A percentile compares a stretch with the other conserved stretches of the same genome.
These are phyloP conservation scores for Psix sp. DNA, from an alignment of 1,140 invertebrate species.

Conservation along the genomic window DNA sequence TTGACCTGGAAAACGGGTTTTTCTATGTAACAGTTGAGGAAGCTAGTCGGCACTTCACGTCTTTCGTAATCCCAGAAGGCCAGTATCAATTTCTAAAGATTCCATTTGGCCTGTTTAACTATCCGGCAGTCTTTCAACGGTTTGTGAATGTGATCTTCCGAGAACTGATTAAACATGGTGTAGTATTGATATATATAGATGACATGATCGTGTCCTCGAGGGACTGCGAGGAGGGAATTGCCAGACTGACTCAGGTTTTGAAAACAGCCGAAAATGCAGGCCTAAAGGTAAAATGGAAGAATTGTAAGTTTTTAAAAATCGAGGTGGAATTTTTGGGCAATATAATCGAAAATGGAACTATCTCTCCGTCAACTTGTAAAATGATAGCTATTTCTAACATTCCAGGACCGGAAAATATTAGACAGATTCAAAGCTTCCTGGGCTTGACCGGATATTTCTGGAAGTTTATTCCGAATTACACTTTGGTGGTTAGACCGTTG, in stretches of 20 bases:
- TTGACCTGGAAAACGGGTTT: conserved; percentile 18
- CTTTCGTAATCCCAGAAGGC: conserved; percentile 4
- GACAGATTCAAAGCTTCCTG: neutral
- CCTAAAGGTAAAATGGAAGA: neutral
- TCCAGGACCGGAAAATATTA: too few species aligned
- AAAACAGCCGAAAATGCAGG: neutral
- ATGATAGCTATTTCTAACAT: too few species aligned
- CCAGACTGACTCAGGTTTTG: neutral
- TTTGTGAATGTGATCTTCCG: neutral
- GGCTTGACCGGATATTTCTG: conserved; percentile 3
- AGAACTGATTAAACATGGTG: neutral
- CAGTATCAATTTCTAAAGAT: neutral
- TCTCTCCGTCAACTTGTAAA: too few species aligned
- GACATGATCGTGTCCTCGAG: neutral
- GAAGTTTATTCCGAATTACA: neutral
- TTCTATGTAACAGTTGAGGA: conserved; percentile 8
- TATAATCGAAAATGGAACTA: neutral
- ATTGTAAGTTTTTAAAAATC: conserved; percentile 1
- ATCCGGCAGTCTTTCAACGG: neutral
- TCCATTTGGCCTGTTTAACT: too few species aligned
- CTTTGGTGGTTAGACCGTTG: neutral
- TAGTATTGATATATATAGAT: conserved; percentile 3
- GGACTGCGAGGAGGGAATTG: conserved; percentile 1
- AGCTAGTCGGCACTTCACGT: neutral
- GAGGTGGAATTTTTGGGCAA: neutral